Base-by-base conservation (phyloP, 2,888 invertebrate species). In the Mycogona germanica region DNA sequence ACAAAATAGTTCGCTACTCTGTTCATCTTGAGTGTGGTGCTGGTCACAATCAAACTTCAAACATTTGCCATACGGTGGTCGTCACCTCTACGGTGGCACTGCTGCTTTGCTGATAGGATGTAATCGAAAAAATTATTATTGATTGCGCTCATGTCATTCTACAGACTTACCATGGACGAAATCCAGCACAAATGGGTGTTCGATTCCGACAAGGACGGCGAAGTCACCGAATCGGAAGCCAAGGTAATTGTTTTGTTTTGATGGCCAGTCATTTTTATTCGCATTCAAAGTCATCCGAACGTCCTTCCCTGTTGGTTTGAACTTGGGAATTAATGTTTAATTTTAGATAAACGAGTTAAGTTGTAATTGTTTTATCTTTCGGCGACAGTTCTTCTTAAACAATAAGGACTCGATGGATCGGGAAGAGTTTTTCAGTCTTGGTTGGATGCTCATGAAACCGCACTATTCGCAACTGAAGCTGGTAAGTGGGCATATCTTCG, bases 121-220 rank as follows among this genome's bases (percentile, higher is more conserved):
- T n/a, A n/a, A n/a, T n/a, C n/a, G n/a, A n/a, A n/a, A n/a, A n/a
- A n/a, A n/a, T n/a, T n/a, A n/a, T n/a, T 35, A 12, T 35, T 35
- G 12, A n/a, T 35, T n/a, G 35, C 35, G 35, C n/a, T 30, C 4
- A 7, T 17, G n/a, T 41, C 59, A 48, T 28, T 51, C 63, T 64
- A 2, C 45, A 76, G 81, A 40, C 68, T 93, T 84, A 72, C 71
- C 32, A 51, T 66, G 28, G 65, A 66, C 23, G 76, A 76, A 61
- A 62, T 76, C 29, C 66, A 82, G 71, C 75, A 78, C 2, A 79
- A 81, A 55, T 74, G 76, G 63, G 80, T 79, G 44, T 88, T 97
- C 72, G 97, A 97, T 72, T 82, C 81, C 62, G 84, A 97, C 70
- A 80, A 80, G 57, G 84, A 95, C 74, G 95, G 93, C 7, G 78